Evolutionary conservation across 2,113 vertebrate genomes (phyloP).

Genomic region (Maylandia zebra): DNA sequence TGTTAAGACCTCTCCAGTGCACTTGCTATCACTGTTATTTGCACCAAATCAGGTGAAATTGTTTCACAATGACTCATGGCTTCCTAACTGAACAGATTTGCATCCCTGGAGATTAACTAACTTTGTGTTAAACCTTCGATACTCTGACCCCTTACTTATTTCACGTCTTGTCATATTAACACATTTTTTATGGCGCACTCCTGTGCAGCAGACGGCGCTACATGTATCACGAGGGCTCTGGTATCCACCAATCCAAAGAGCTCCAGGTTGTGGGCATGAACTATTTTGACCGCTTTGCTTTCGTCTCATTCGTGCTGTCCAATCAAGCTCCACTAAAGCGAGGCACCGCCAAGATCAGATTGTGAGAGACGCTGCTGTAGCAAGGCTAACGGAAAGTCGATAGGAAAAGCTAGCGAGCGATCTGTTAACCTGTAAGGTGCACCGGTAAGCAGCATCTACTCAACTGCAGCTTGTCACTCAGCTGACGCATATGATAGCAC

Average conservation of each 20-base stretch:
- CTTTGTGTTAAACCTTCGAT: not conserved
- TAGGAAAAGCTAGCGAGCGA: slow-evolving; percentile 24
- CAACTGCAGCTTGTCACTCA: not conserved
- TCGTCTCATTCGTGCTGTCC: slow-evolving; percentile 48
- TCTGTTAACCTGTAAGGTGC: slow-evolving; percentile 42
- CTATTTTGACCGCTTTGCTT: not conserved
- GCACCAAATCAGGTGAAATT: not conserved
- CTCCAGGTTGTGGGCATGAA: slow-evolving; percentile 2
- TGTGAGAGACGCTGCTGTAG: slow-evolving; percentile 55
- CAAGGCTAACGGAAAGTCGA: slow-evolving; percentile 37
- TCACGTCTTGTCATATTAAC: not conserved
- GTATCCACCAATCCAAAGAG: not conserved
- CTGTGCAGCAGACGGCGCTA: slow-evolving; percentile 21
- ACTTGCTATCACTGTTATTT: not conserved
- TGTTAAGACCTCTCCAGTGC: not conserved
- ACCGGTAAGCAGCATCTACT: slow-evolving; percentile 44
- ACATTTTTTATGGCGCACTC: not conserved
- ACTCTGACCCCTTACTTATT: not conserved
- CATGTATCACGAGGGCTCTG: not conserved
- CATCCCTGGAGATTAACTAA: not conserved
- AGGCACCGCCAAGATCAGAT: slow-evolving; percentile 80
- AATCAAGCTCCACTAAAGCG: slow-evolving; percentile 54
- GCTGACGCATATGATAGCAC: not conserved
- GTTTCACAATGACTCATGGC: not conserved
- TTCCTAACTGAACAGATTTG: not conserved